These are phyloP conservation scores for Hoplostethus atlanticus DNA, from an alignment of 2,797 vertebrate species.

Conservation along the genomic window DNA sequence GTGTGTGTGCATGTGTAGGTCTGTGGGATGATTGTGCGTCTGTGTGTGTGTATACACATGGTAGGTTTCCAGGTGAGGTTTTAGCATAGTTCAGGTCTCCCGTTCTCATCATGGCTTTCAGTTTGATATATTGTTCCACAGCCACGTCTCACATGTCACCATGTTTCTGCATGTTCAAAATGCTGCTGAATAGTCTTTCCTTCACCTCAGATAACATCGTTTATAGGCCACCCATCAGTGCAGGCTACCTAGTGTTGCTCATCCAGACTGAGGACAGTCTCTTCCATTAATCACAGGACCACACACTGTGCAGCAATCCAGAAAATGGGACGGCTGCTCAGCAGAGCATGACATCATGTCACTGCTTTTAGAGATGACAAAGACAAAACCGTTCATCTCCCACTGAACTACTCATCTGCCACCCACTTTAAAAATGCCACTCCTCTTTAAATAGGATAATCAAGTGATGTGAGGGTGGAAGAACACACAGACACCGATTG, in stretches of 20 bases:
- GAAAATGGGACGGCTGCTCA: conserved; percentile 69
- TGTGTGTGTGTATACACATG: neutral
- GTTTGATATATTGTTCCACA: neutral
- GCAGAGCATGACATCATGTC: conserved; percentile 60
- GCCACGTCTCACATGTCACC: neutral
- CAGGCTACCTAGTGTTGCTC: conserved; percentile 11
- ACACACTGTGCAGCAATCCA: conserved; percentile 58
- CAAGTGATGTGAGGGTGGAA: conserved; percentile 28
- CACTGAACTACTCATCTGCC: conserved; percentile 45
- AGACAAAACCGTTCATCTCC: conserved; percentile 55
- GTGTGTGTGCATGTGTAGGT: neutral
- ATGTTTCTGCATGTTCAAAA: conserved; percentile 1
- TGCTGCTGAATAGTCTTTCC: neutral
- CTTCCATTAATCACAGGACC: conserved; percentile 48
- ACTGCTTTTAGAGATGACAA: conserved; percentile 61
- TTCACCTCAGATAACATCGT: conserved; percentile 21
- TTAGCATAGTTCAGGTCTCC: neutral
- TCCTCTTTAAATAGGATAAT: conserved; percentile 34
- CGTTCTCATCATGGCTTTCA: neutral
- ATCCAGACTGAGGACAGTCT: conserved; percentile 37
- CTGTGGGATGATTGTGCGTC: neutral
- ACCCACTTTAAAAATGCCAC: conserved; percentile 17
- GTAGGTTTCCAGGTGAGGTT: neutral
- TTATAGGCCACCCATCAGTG: conserved; percentile 13
- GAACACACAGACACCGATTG: conserved; percentile 17